Evolutionary conservation across 1,140 invertebrate genomes (phyloP).

Genomic region (Lysiphlebus fabarum): DNA sequence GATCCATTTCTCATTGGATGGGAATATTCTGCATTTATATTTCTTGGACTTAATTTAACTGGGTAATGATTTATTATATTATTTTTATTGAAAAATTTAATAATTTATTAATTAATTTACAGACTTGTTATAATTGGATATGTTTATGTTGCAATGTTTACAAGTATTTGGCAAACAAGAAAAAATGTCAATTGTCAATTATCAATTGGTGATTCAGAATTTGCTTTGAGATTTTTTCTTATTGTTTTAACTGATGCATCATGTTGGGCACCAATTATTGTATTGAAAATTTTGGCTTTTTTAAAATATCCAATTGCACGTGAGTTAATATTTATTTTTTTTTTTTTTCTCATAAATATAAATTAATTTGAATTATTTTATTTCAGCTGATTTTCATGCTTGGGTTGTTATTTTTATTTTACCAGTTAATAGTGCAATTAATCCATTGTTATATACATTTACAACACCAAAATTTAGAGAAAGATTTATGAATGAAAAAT

Average conservation of each 20-base stretch:
- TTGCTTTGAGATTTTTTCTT: conserved; percentile 71
- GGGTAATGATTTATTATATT: conserved; percentile 48
- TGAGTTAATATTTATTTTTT: conserved; percentile 30
- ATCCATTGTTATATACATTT: conserved; percentile 77
- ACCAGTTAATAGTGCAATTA: conserved; percentile 75
- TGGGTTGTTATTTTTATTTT: conserved; percentile 76
- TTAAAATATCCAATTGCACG: conserved; percentile 47
- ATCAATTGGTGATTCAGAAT: conserved; percentile 63
- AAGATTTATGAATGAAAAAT: conserved; percentile 44
- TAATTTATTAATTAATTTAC: no score
- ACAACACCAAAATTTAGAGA: conserved; percentile 68
- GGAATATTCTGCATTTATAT: conserved; percentile 73
- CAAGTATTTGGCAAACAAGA: conserved; percentile 63
- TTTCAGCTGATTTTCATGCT: conserved; percentile 64
- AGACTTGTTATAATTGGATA: conserved; percentile 64
- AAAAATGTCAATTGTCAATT: conserved; percentile 56
- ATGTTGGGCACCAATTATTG: conserved; percentile 74
- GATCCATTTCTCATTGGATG: conserved; percentile 69
- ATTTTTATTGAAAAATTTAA: no score
- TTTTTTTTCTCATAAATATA: not conserved
- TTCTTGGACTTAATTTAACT: conserved; percentile 65
- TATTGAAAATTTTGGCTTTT: conserved; percentile 66
- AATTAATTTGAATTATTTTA: not conserved
- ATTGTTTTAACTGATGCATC: conserved; percentile 72
- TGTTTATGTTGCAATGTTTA: conserved; percentile 65